Percentiles rank a stretch among this genome's conserved stretches.
phyloP scores from a whole-genome alignment of 92 coral and sea anemone species.

The Epizoanthus rinbou region DNA sequence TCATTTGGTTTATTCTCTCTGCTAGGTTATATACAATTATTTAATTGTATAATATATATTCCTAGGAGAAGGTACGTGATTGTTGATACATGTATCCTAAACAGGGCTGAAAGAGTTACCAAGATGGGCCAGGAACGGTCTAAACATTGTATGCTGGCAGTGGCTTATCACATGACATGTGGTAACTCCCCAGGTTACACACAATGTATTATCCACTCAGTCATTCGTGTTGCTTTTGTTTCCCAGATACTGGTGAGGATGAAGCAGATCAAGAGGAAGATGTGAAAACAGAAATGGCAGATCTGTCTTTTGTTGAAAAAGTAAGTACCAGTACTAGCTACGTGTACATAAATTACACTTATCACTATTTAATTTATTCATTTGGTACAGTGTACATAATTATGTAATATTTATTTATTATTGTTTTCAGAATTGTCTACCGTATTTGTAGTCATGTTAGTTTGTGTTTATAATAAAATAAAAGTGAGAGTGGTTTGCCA shows the following conservation, averaged over 20 bases:
- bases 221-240: neutral
- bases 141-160: neutral
- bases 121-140: too few species aligned
- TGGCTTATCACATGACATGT: neutral
- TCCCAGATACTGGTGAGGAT: constrained; percentile 39
- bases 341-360: neutral
- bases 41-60: too few species aligned
- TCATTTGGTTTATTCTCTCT: too few species aligned
- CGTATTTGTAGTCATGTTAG: too few species aligned
- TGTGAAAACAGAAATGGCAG: constrained; percentile 41
- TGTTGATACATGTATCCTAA: too few species aligned
- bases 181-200: neutral
- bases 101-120: too few species aligned
- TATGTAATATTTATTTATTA: neutral
- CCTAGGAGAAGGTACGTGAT: too few species aligned
- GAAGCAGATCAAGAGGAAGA: constrained; percentile 30
- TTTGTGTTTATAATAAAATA: too few species aligned
- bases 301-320: constrained; percentile 65
- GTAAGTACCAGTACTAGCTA: constrained; percentile 22
- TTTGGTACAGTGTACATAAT: neutral
- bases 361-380: too few species aligned
- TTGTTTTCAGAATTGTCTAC: neutral
- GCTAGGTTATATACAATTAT: too few species aligned
- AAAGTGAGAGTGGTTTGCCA: too few species aligned
- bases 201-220: neutral